phyloP scores from a whole-genome alignment of 2,888 invertebrate genomes.

The Carcina quercana region DNA sequence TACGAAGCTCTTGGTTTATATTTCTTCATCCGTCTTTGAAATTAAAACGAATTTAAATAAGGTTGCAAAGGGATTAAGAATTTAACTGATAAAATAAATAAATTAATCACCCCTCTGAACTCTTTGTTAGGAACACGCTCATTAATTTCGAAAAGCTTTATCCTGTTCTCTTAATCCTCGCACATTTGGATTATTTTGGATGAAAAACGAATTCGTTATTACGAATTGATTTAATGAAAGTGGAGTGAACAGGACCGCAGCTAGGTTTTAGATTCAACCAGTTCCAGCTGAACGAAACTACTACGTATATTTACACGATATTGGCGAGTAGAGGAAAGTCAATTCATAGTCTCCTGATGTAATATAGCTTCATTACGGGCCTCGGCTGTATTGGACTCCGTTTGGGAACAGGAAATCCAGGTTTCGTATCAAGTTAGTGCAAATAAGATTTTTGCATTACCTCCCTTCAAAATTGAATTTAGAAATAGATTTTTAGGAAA shows the following conservation, averaged over 20 bases:
- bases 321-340: too few species aligned
- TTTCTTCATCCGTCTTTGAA: too few species aligned
- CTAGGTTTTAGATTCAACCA: too few species aligned
- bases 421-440: background rate
- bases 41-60: background rate
- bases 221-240: constrained; percentile 7
- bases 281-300: too few species aligned
- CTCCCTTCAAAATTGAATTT: constrained; percentile 5
- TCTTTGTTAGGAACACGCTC: constrained; percentile 38
- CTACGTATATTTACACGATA: too few species aligned
- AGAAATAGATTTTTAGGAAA: too few species aligned
- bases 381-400: too few species aligned
- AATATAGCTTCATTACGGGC: too few species aligned
- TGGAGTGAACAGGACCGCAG: background rate
- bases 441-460: constrained; percentile 8
- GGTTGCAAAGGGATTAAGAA: constrained; percentile 4
- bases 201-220: constrained; percentile 34
- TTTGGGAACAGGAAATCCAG: constrained; percentile 1
- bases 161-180: constrained; percentile 26
- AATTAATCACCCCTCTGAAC: constrained; percentile 32
- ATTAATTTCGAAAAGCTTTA: constrained; percentile 30
- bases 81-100: constrained; percentile 23
- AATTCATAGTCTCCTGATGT: too few species aligned
- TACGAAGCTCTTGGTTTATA: too few species aligned
- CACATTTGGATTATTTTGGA: constrained; percentile 25